Evolutionary conservation across 2,113 vertebrate genomes (phyloP), one percentile per base, ranked within the genome.

Genomic region (Catharus minimus): DNA sequence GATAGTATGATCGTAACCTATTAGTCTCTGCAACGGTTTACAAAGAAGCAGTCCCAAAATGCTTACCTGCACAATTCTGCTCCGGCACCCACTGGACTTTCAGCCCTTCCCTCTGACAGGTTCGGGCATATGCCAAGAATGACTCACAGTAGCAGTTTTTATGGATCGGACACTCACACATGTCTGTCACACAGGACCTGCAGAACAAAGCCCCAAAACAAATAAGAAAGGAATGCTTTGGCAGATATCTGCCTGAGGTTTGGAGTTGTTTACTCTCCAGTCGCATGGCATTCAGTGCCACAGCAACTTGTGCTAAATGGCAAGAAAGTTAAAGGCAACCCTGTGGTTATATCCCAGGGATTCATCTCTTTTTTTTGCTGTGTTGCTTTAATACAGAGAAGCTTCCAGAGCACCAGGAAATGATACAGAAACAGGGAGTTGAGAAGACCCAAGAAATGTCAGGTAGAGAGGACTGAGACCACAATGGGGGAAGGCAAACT

Each of bases 141-240:
- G 99, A 99, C 96, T 99, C 99, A 1, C 99, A 99, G 97, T 98
- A 99, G 92, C 99, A 99, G 96, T 99, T 99, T 92, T 99, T 99
- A 96, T 99, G 99, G 69, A 98, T 96, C 0, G 99, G 99, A 82
- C 99, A 99, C 89, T 99, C 99, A 6, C 99, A 99, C 99, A 99
- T 99, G 92, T 99, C 99, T 30, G 99, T 99, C 86, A 99, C 98
- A 49, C 99, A 99, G 19, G 99, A 99, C 97, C 99, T 99, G 86
- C 23, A 72, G 82, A 75, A 93, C 26, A 95, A 81, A 93, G 73
- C 9, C 73, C 5, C 81, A 53, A 12, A 77, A 90, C 15, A 94
- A 56, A 39, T 67, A 15, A 94, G 69, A 30, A 71, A 80, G 53
- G 46, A 44, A 85, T 90, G 49, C 39, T 73, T 64, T 56, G 38